phyloP scores from a whole-genome alignment of 2,797 vertebrate genomes.

The Sebastes vulpes region DNA sequence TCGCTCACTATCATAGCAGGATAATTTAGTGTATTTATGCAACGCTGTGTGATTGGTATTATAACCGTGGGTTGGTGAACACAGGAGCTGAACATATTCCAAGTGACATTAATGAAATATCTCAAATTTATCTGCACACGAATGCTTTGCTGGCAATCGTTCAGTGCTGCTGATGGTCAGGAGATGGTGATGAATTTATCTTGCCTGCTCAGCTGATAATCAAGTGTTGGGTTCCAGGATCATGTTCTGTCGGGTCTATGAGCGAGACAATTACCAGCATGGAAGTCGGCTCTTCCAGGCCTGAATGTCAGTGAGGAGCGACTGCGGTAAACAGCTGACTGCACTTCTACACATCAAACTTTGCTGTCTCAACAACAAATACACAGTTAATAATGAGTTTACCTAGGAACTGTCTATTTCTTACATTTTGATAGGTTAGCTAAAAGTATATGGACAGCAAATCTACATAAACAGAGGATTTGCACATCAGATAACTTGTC shows the following conservation, averaged over 20 bases:
- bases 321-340: neutral
- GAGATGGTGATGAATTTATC: slow-evolving; percentile 13
- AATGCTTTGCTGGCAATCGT: slow-evolving; percentile 7
- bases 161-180: neutral
- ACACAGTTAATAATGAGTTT: neutral
- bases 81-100: slow-evolving; percentile 25
- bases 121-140: slow-evolving; percentile 28
- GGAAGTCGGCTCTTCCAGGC: neutral
- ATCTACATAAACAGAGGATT: neutral
- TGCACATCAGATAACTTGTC: neutral
- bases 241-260: neutral
- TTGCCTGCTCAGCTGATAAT: slow-evolving; percentile 29
- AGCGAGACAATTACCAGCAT: neutral
- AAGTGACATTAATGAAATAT: slow-evolving; percentile 53
- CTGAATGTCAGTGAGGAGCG: neutral
- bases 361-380: neutral
- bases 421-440: neutral
- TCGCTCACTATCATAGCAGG: slow-evolving; percentile 27
- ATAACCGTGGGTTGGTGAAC: slow-evolving; percentile 10
- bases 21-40: slow-evolving; percentile 48
- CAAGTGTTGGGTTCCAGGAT: neutral
- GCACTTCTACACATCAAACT: neutral
- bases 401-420: neutral
- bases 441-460: neutral
- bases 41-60: slow-evolving; percentile 41